These are phyloP conservation scores for Meloidogyne exigua DNA, from an alignment of 1,140 invertebrate species.

Conservation along the genomic window DNA sequence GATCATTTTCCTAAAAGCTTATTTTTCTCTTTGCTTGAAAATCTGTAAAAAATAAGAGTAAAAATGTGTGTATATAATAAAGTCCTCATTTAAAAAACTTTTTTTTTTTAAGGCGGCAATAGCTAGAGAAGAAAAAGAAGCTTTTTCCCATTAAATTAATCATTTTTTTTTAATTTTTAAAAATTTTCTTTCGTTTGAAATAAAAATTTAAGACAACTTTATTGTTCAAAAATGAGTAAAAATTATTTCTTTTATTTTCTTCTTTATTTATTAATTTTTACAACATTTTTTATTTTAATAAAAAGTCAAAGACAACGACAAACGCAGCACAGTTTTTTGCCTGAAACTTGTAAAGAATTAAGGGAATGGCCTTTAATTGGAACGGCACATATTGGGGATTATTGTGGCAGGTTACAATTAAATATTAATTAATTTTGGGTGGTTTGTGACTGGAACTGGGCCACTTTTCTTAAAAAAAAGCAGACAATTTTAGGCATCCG, in stretches of 20 bases:
- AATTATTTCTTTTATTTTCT: neutral
- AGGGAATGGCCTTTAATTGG: constrained; percentile 27
- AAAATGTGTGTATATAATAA: neutral
- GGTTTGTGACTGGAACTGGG: no score
- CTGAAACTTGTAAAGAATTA: constrained; percentile 12
- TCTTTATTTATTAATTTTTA: no score
- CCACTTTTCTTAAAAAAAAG: no score
- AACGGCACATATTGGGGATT: constrained; percentile 19
- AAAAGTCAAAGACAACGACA: neutral
- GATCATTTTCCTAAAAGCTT: neutral
- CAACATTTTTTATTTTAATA: neutral
- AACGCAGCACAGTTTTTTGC: neutral
- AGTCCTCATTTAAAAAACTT: neutral
- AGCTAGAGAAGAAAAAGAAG: neutral
- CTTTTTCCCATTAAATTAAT: neutral
- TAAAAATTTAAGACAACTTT: no score
- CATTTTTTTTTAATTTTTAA: no score
- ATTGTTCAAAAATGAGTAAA: no score
- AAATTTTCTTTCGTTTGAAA: neutral
- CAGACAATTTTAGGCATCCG: no score
- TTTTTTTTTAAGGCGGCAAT: neutral
- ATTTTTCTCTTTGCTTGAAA: neutral
- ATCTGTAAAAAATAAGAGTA: neutral
- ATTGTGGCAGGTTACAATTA: constrained; percentile 8
- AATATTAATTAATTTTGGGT: neutral